Base-by-base conservation (phyloP, 2,888 invertebrate species). In the Drosophila birchii region DNA sequence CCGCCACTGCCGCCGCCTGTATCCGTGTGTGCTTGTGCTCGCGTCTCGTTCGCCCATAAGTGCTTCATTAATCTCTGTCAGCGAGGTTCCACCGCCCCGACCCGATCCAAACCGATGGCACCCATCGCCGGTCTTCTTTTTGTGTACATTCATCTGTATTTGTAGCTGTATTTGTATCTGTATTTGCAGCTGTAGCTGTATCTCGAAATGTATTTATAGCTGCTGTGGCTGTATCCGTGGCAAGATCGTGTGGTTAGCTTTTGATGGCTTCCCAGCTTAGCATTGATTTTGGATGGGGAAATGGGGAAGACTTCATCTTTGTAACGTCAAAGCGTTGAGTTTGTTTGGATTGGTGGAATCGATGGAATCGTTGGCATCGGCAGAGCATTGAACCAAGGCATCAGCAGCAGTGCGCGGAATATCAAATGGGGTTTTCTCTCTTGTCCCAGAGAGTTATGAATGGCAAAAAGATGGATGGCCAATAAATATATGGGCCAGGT, bases 51-150 rank as follows among this genome's bases (percentile, higher is more conserved):
- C 88, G 77, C 80, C 88, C 86, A 86, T 86, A 86, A 89, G 88
- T 86, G 86, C 88, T 86, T 89, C 90, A 86, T 86, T 86, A 89
- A 86, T 89, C 86, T 86, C 88, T 89, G 90, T 89, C 88, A 86
- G 83, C 77, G 72, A 16, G 41, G 75, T 29, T 49, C 43, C 61
- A 54, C 23, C 60, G 39, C 38, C 38, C 60, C 57, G 51, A 26
- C 26, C 26, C 26, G 26, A 26, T 26, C 29, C 29, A 8, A 51
- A 36, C 34, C 29, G 49, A 8, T 34, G 23, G 47, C 47, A 47
- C 51, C 39, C 23, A 11, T 8, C 16, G 26, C 39, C 39, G 1
- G 16, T 5, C 34, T 20, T 51, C 34, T 53, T 36, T 34, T 23
- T 53, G 34, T 53, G 36, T 49, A 18, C 47, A 29, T 47, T 29